Conservation (phyloP, 64 coral and sea anemone genomes). For the Stichodactyla helianthus region DNA sequence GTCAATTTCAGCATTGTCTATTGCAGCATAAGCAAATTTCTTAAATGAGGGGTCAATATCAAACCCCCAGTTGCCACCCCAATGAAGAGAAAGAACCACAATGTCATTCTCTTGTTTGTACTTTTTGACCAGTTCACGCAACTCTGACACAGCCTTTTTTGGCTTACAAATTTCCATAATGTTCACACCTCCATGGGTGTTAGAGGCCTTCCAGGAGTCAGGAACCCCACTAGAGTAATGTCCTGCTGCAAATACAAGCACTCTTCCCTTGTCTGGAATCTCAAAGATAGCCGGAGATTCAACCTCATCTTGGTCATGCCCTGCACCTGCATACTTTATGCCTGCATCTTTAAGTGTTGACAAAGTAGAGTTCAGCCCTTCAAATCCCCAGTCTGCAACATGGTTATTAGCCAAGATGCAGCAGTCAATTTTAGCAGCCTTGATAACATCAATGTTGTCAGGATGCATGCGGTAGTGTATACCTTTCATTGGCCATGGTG, state of each 20-base stretch:
- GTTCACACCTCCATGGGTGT: conserved; percentile 55
- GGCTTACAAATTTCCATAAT: conserved; percentile 54
- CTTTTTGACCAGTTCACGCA: conserved; percentile 41
- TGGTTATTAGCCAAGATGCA: conserved; percentile 85
- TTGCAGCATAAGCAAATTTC: conserved; percentile 88
- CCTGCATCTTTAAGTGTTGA: conserved; percentile 41
- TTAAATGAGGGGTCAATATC: conserved; percentile 52
- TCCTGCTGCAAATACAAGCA: conserved; percentile 71
- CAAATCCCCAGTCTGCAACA: conserved; percentile 82
- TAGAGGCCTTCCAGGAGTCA: conserved; percentile 59
- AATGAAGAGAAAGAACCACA: conserved; percentile 68
- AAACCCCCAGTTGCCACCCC: conserved; percentile 92
- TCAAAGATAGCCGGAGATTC: conserved; percentile 67
- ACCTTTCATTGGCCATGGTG: conserved; percentile 80
- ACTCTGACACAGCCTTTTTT: conserved; percentile 17
- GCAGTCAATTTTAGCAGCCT: conserved; percentile 67
- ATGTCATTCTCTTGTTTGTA: conserved; percentile 62
- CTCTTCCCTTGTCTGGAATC: conserved; percentile 28
- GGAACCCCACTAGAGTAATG: conserved; percentile 78
- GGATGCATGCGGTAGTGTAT: conserved; percentile 91
- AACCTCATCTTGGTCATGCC: conserved; percentile 51
- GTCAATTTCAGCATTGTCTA: conserved; percentile 77
- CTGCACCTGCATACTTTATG: conserved; percentile 70
- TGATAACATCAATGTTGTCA: conserved; percentile 76
- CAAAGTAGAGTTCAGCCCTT: conserved; percentile 65